phyloP scores from a whole-genome alignment of 2,113 vertebrate species.

The Struthidea cinerea region DNA sequence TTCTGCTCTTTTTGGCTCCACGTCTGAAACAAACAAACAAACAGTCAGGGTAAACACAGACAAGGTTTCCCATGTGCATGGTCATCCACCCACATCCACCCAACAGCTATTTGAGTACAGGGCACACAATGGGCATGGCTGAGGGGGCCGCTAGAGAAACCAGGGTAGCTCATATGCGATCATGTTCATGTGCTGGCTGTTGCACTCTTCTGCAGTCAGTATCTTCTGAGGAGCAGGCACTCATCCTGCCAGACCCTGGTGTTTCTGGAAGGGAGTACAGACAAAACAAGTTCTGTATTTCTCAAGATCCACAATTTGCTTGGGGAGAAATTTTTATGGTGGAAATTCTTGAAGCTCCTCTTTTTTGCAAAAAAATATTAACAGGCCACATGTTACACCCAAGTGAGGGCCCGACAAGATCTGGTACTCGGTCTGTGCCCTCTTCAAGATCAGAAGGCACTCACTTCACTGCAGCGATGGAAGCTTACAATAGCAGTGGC shows the following conservation, averaged over 20 bases:
- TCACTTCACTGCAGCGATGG: not conserved
- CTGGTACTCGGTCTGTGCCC: not conserved
- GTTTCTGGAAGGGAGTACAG: not conserved
- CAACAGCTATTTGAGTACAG: not conserved
- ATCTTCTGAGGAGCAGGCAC: not conserved
- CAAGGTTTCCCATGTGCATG: not conserved
- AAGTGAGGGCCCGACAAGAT: not conserved
- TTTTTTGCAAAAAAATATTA: not conserved
- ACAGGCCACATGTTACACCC: not conserved
- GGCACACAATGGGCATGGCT: not conserved
- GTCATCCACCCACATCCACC: rapidly evolving
- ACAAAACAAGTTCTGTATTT: not conserved
- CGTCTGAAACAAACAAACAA: slow-evolving; percentile 46
- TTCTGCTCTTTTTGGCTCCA: slow-evolving; percentile 58
- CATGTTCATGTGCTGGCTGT: not conserved
- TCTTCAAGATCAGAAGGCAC: not conserved
- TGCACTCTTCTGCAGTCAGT: not conserved
- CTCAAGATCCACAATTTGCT: not conserved
- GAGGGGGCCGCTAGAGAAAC: not conserved
- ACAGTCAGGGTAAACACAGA: not conserved
- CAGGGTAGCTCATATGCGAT: not conserved
- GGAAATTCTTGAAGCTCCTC: not conserved
- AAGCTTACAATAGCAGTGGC: not conserved
- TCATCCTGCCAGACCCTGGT: not conserved
- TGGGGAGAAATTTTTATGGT: not conserved